Percentiles rank a stretch among this genome's conserved stretches.
Conservation (phyloP, 2,888 invertebrate genomes). For the Napeogenes inachia region DNA sequence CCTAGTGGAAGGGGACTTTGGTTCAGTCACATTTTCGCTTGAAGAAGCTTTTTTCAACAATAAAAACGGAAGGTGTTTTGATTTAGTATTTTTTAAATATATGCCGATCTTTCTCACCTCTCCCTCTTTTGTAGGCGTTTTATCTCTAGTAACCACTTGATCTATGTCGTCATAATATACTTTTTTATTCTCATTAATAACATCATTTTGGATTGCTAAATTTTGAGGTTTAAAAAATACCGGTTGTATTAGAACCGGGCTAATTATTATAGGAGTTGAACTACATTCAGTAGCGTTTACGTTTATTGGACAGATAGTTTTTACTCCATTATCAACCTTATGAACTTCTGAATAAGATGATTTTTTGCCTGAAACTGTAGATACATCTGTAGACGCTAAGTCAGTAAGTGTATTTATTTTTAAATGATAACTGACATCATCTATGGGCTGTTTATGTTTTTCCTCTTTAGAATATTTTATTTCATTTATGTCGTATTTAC, state of each 20-base stretch:
- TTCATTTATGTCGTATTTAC: constrained; percentile 9
- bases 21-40: constrained; percentile 43
- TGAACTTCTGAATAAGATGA: constrained; percentile 30
- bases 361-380: constrained; percentile 35
- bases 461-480: constrained; percentile 15
- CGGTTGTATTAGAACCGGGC: constrained; percentile 63
- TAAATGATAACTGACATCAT: constrained; percentile 64
- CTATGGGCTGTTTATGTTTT: constrained; percentile 36
- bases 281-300: constrained; percentile 43
- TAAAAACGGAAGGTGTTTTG: constrained; percentile 50
- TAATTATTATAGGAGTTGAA: constrained; percentile 56
- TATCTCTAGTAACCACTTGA: constrained; percentile 47
- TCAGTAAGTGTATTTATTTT: constrained; percentile 63
- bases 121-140: constrained; percentile 32
- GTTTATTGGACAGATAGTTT: constrained; percentile 55
- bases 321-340: constrained; percentile 39
- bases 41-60: constrained; percentile 48
- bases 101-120: constrained; percentile 45
- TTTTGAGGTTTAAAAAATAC: constrained; percentile 48
- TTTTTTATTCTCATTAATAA: constrained; percentile 39
- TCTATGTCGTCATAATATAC: constrained; percentile 66
- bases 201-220: constrained; percentile 23
- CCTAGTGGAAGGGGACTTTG: constrained; percentile 39
- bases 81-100: constrained; percentile 57
- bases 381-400: constrained; percentile 35